phyloP scores from a whole-genome alignment of 2,888 invertebrate genomes.

The Melanargia galathea region DNA sequence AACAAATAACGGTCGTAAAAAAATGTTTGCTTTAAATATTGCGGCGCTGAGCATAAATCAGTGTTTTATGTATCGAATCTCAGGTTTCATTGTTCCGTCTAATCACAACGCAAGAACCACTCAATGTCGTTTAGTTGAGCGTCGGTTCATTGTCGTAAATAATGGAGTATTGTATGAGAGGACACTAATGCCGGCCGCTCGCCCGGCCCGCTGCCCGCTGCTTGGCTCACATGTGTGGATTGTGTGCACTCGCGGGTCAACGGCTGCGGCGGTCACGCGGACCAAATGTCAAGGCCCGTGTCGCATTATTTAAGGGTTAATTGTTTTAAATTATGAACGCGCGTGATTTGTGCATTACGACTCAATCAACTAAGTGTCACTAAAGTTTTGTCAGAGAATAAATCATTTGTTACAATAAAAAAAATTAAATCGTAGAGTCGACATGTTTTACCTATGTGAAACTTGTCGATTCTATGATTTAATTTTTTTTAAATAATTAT shows the following conservation, averaged over 20 bases:
- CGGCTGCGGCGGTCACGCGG: conserved; percentile 56
- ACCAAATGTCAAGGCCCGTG: conserved; percentile 69
- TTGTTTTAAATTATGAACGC: conserved; percentile 15
- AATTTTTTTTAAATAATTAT: too few species aligned
- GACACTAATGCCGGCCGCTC: conserved; percentile 54
- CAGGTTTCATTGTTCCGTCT: conserved; percentile 58
- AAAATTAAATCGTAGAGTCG: too few species aligned
- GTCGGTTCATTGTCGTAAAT: conserved; percentile 67
- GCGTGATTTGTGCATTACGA: conserved; percentile 23
- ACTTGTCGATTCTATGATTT: too few species aligned
- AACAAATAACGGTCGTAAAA: conserved; percentile 28
- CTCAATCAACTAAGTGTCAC: conserved; percentile 15
- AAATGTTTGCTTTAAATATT: conserved; percentile 34
- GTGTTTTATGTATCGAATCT: conserved; percentile 49
- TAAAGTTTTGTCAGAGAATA: not conserved
- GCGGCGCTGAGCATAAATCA: conserved; percentile 37
- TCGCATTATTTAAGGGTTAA: conserved; percentile 41
- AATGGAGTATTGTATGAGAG: conserved; percentile 72
- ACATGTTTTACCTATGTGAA: too few species aligned
- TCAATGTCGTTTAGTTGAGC: conserved; percentile 67
- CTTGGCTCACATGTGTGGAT: conserved; percentile 60
- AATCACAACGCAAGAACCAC: conserved; percentile 60
- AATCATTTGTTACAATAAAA: too few species aligned
- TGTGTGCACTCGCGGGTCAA: conserved; percentile 63
- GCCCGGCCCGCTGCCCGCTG: conserved; percentile 50